These are phyloP conservation scores for Drosophila buzzatii DNA, from an alignment of 2,888 invertebrate species.

Conservation along the genomic window DNA sequence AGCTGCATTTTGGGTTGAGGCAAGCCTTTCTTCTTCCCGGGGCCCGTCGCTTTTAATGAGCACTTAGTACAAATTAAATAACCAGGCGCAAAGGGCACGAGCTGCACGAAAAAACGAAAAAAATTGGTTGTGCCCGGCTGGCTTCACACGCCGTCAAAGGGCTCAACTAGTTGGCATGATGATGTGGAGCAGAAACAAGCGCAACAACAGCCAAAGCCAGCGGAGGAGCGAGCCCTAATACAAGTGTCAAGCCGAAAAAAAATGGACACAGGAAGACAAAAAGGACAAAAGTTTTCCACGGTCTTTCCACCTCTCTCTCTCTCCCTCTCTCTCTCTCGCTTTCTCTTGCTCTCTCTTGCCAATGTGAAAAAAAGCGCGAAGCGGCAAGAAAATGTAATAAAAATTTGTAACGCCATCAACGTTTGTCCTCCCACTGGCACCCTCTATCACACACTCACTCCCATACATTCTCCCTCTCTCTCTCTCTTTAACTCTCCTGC, in stretches of 20 bases:
- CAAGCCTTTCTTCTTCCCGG: conserved; percentile 3
- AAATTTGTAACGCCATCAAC: conserved; percentile 71
- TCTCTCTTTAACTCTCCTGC: neutral
- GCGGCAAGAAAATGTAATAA: conserved; percentile 73
- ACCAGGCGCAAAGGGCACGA: conserved; percentile 27
- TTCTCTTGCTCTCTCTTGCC: conserved; percentile 43
- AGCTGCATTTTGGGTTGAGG: conserved; percentile 25
- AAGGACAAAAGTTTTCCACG: conserved; percentile 46
- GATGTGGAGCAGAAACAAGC: conserved; percentile 18
- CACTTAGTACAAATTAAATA: conserved; percentile 77
- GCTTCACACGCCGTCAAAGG: conserved; percentile 67
- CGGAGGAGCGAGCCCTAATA: conserved; percentile 35
- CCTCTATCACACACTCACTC: neutral
- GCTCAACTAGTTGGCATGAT: conserved; percentile 62
- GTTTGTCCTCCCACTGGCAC: conserved; percentile 23
- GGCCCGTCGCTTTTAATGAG: conserved; percentile 63
- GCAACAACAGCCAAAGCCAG: conserved; percentile 24
- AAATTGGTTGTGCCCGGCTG: conserved; percentile 28
- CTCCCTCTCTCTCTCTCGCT: neutral
- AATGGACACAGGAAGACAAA: conserved; percentile 19
- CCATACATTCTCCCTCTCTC: neutral
- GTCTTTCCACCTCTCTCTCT: neutral
- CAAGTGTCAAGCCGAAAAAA: conserved; percentile 60
- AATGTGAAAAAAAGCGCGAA: conserved; percentile 63
- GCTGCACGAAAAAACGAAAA: neutral